Evolutionary conservation across 2,888 invertebrate species (phyloP), one percentile per base, ranked within the genome.

Genomic region (Aricia artaxerxes): DNA sequence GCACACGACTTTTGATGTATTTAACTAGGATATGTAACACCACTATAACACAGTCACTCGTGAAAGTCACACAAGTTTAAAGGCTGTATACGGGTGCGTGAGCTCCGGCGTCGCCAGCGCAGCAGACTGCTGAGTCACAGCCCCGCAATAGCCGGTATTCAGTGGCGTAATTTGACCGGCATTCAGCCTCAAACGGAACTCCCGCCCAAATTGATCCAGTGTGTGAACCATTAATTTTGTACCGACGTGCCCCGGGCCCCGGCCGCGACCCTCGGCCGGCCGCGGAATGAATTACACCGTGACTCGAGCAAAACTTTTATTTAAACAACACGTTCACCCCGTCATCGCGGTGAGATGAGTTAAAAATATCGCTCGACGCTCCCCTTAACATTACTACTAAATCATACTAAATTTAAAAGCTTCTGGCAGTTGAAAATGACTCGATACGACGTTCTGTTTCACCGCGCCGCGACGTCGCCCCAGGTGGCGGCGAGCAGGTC

Each of bases 401-500:
- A 69, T 69, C 16, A 69, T 69, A 69, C 69, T 38, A 38, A 11
- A 69, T 2, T 69, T 69, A 13, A 69, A 13, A 13, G 35, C 69
- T 69, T 5, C 35, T 35, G 24, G 24, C 61, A 24, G 61, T 24
- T 61, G 0, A 61, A 3, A 31, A 24, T 24, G 61, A 61, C 9
- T 2, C 2, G 24, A n/a, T 24, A 9, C 31, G 64, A 31, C 3
- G 31, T 64, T 9, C 64, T 7, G 9, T 4, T 11, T 69, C 13
- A 69, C 16, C 35, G 69, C 69, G 69, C 81, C 79, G 87, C 83
- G 77, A 87, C 86, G 85, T 92, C 91, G n/a, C 86, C 87, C 96
- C 95, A 96, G 35, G 69, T 1, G 1, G 9, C 13, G 13, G 35
- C 35, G 69, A 69, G 95, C 88, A 97, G 90, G 87, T 97, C 96